Conservation (phyloP, 2,888 invertebrate genomes). For the Muschampia plurimacula region DNA sequence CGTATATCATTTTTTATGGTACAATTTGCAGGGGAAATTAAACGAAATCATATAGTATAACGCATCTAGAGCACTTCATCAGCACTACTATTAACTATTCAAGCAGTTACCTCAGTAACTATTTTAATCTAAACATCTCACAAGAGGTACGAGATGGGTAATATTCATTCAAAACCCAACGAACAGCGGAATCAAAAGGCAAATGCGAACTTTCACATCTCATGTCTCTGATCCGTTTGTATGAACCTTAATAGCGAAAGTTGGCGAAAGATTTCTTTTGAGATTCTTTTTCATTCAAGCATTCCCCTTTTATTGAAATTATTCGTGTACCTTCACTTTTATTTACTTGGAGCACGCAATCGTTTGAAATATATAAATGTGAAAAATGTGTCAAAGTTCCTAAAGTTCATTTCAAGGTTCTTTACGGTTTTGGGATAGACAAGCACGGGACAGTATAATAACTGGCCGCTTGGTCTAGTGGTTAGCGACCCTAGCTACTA, state of each 20-base stretch:
- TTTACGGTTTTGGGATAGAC: background rate
- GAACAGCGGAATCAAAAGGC: slow-evolving; percentile 7
- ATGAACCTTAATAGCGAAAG: slow-evolving; percentile 17
- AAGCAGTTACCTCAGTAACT: background rate
- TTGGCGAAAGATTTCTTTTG: slow-evolving; percentile 13
- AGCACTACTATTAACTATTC: background rate
- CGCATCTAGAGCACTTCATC: background rate
- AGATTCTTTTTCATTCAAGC: slow-evolving; percentile 14
- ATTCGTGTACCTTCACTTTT: background rate
- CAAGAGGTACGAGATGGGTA: background rate
- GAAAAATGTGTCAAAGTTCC: background rate
- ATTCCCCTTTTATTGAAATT: slow-evolving; percentile 14
- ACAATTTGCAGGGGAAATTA: too few species aligned
- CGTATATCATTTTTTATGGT: too few species aligned
- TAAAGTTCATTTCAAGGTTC: background rate
- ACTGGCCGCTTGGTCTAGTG: too few species aligned
- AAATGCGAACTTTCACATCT: slow-evolving; percentile 9
- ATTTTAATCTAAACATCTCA: background rate
- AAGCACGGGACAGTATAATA: too few species aligned
- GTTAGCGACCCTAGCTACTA: too few species aligned
- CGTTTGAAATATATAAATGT: background rate
- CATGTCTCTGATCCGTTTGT: slow-evolving; percentile 7
- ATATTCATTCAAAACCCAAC: slow-evolving; percentile 17
- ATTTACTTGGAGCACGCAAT: slow-evolving; percentile 5
- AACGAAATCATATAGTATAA: background rate